phyloP scores from a whole-genome alignment of 2,888 invertebrate genomes.

The Troilus luridus region DNA sequence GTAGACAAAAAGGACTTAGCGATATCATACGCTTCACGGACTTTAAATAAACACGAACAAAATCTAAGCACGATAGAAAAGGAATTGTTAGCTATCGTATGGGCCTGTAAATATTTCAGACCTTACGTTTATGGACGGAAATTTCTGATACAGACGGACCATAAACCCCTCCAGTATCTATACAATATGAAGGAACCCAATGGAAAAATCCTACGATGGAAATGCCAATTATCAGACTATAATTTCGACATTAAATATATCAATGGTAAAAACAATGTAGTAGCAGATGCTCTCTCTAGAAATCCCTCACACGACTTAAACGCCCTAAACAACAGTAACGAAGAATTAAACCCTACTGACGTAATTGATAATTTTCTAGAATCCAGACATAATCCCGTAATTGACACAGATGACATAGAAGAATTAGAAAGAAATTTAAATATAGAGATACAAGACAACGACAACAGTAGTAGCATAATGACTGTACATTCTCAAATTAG shows the following conservation, averaged over 20 bases:
- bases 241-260: constrained; percentile 51
- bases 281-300: constrained; percentile 42
- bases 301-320: background rate
- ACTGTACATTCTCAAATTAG: too few relatives aligned
- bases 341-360: too few relatives aligned
- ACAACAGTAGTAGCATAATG: too few relatives aligned
- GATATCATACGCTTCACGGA: constrained; percentile 67
- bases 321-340: background rate
- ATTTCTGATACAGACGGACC: constrained; percentile 69
- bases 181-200: constrained; percentile 62
- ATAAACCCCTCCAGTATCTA: constrained; percentile 68
- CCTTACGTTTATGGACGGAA: constrained; percentile 67
- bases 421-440: too few relatives aligned
- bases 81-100: constrained; percentile 67
- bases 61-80: constrained; percentile 66
- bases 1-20: constrained; percentile 67
- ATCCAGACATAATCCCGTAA: background rate
- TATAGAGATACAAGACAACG: too few relatives aligned
- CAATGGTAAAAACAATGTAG: constrained; percentile 36
- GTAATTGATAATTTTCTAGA: too few relatives aligned
- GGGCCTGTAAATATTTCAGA: constrained; percentile 66
- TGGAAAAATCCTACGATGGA: constrained; percentile 66
- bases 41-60: constrained; percentile 66
- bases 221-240: constrained; percentile 43
- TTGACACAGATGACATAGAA: too few relatives aligned